Evolutionary conservation across 2,888 invertebrate species (phyloP).

Genomic region (Pyralis farinalis): DNA sequence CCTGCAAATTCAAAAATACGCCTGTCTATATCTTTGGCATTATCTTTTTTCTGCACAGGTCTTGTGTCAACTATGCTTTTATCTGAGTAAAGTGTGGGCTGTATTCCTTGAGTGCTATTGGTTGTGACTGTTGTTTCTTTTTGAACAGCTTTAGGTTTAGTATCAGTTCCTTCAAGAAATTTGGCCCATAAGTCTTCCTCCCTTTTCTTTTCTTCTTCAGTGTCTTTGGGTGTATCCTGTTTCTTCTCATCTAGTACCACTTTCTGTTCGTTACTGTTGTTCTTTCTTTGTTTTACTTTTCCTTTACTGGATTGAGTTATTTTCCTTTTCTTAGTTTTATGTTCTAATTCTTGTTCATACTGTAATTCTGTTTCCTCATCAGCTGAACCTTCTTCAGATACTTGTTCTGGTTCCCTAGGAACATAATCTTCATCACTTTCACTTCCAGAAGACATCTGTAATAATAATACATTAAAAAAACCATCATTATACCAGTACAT

Average conservation of each 20-base stretch:
- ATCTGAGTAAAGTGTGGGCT: slow-evolving; percentile 19
- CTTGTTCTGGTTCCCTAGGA: slow-evolving; percentile 83
- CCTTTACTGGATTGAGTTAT: slow-evolving; percentile 29
- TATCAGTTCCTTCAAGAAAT: slow-evolving; percentile 86
- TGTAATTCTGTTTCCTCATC: slow-evolving; percentile 81
- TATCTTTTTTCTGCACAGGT: slow-evolving; percentile 39
- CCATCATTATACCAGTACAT: too few species aligned
- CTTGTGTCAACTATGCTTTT: slow-evolving; percentile 16
- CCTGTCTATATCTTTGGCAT: slow-evolving; percentile 78
- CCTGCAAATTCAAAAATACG: slow-evolving; percentile 93
- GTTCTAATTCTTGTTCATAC: slow-evolving; percentile 70
- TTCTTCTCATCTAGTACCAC: slow-evolving; percentile 33
- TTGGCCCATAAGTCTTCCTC: slow-evolving; percentile 90
- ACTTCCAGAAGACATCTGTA: slow-evolving; percentile 83
- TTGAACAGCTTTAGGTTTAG: slow-evolving; percentile 44
- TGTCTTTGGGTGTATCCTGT: slow-evolving; percentile 33
- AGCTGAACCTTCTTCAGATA: slow-evolving; percentile 85
- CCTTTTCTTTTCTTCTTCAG: slow-evolving; percentile 85
- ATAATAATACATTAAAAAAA: slow-evolving; percentile 10
- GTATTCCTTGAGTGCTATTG: too few species aligned
- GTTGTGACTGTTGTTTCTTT: slow-evolving; percentile 26
- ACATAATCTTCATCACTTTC: slow-evolving; percentile 91
- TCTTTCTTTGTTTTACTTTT: slow-evolving; percentile 47
- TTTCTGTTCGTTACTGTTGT: slow-evolving; percentile 21
- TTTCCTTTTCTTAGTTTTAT: slow-evolving; percentile 58